Evolutionary conservation across 2,113 vertebrate genomes (phyloP).

Genomic region (Phodopus roborovskii): DNA sequence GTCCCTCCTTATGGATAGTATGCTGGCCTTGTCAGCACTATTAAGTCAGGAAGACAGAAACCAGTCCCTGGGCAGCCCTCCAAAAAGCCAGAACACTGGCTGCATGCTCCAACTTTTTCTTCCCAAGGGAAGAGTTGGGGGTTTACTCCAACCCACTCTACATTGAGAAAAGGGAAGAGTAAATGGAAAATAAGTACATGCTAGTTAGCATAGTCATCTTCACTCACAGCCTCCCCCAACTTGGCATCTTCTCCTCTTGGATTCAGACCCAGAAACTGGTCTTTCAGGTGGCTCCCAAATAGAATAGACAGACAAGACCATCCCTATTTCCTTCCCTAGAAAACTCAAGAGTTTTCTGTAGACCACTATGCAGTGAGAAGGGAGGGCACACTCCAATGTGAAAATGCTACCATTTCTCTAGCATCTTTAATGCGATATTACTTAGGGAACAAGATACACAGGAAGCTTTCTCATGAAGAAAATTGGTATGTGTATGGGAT

Average conservation of each 20-base stretch:
- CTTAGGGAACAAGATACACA: background rate
- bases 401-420: background rate
- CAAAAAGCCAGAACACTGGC: background rate
- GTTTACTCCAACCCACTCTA: background rate
- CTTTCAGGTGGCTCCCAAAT: background rate
- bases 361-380: background rate
- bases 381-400: no score
- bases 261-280: background rate
- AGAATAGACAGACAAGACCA: background rate
- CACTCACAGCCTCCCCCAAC: background rate
- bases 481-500: background rate
- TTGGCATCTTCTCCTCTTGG: background rate
- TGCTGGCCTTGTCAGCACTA: background rate
- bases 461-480: background rate
- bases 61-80: background rate
- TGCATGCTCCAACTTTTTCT: background rate
- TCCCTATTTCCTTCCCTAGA: background rate
- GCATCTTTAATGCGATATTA: background rate
- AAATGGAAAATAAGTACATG: background rate
- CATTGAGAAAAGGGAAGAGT: no score
- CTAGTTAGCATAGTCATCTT: background rate
- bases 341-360: background rate
- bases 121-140: background rate
- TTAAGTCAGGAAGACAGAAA: background rate
- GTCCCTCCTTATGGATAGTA: background rate